phyloP scores from a whole-genome alignment of 2,113 vertebrate genomes.

The Mus musculus region GRCm39 chr17:9220501-9221000 shows the following conservation, averaged over 20 bases:
- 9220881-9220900: background rate
- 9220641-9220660: conserved; percentile 79
- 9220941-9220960: background rate
- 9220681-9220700: conserved; percentile 83
- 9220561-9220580: background rate
- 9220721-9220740: conserved; percentile 75
- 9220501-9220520: rapidly evolving
- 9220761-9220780: conserved; percentile 84
- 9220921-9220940: no score
- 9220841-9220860: background rate
- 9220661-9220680: conserved; percentile 83
- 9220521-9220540: background rate
- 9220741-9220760: conserved; percentile 68
- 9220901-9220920: background rate
- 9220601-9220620: background rate
- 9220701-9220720: conserved; percentile 85
- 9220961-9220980: background rate
- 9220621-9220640: background rate
- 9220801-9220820: background rate
- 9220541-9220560: background rate
- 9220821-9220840: background rate
- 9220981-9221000: background rate
- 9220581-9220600: conserved; percentile 74
- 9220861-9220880: background rate
- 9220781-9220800: background rate